A percentile compares a stretch with the other conserved stretches of the same genome.
phyloP scores from a whole-genome alignment of 1,140 invertebrate genomes.

The Drosophila persimilis region DNA sequence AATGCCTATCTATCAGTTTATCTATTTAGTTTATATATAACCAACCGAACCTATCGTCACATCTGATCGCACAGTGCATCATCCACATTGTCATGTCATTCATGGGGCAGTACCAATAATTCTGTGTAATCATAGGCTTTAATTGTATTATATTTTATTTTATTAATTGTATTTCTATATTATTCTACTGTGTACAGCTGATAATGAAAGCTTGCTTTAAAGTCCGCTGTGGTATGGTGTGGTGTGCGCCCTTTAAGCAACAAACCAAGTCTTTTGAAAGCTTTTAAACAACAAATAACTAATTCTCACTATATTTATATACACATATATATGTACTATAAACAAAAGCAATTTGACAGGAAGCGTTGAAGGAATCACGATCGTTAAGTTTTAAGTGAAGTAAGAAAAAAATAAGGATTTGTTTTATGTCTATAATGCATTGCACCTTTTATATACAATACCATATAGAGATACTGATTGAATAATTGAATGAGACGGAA shows the following conservation, averaged over 20 bases:
- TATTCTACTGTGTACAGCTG: constrained; percentile 40
- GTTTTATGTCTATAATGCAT: constrained; percentile 49
- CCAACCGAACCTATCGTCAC: constrained; percentile 5
- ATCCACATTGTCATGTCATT: constrained; percentile 7
- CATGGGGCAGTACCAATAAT: constrained; percentile 41
- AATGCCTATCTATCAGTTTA: constrained; percentile 48
- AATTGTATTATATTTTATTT: constrained; percentile 35
- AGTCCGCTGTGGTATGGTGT: constrained; percentile 3
- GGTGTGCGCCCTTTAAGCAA: constrained; percentile 6
- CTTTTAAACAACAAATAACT: constrained; percentile 64
- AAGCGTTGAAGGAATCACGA: background rate
- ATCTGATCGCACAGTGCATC: constrained; percentile 44
- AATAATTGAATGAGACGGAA: constrained; percentile 29
- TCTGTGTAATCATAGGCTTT: constrained; percentile 61
- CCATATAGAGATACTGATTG: constrained; percentile 37
- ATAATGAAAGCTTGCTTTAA: background rate
- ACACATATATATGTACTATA: constrained; percentile 44
- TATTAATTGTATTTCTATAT: constrained; percentile 32
- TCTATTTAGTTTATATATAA: constrained; percentile 64
- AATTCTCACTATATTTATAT: constrained; percentile 74
- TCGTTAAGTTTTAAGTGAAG: constrained; percentile 16
- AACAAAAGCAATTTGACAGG: constrained; percentile 36
- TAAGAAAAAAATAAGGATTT: constrained; percentile 25
- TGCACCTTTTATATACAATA: constrained; percentile 50
- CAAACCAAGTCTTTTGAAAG: constrained; percentile 57